Conservation (phyloP, 2,888 invertebrate genomes). For the Apoda limacodes region DNA sequence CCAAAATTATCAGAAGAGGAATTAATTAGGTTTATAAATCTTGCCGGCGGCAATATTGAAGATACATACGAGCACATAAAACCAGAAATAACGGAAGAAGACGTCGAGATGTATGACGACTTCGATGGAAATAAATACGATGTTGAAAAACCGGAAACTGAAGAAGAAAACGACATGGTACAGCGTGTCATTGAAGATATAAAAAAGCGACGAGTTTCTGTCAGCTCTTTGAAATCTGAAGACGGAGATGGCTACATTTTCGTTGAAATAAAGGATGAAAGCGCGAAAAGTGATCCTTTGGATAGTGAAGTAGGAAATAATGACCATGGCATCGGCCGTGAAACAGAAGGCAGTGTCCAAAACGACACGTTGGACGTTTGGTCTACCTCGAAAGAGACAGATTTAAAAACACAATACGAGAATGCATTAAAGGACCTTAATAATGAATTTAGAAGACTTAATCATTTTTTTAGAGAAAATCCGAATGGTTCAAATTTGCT, state of each 20-base stretch:
- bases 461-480: conserved; percentile 26
- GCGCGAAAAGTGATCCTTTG: conserved; percentile 18
- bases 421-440: conserved; percentile 22
- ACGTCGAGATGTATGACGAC: not conserved
- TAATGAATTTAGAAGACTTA: conserved; percentile 28
- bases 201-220: not conserved
- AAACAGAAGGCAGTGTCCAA: not conserved
- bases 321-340: not conserved
- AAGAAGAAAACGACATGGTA: no score
- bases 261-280: conserved; percentile 17
- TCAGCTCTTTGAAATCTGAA: conserved; percentile 4
- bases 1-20: conserved; percentile 17
- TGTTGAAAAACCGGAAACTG: not conserved
- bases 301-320: conserved; percentile 9
- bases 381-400: conserved; percentile 2
- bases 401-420: conserved; percentile 19
- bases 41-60: conserved; percentile 7
- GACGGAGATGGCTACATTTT: conserved; percentile 14
- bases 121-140: not conserved
- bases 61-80: not conserved
- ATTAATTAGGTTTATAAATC: conserved; percentile 14
- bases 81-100: not conserved
- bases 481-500: conserved; percentile 25
- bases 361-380: not conserved
- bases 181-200: not conserved